These are phyloP conservation scores for Anoplophora glabripennis DNA, from an alignment of 1,140 invertebrate genomes.

Conservation along the genomic window DNA sequence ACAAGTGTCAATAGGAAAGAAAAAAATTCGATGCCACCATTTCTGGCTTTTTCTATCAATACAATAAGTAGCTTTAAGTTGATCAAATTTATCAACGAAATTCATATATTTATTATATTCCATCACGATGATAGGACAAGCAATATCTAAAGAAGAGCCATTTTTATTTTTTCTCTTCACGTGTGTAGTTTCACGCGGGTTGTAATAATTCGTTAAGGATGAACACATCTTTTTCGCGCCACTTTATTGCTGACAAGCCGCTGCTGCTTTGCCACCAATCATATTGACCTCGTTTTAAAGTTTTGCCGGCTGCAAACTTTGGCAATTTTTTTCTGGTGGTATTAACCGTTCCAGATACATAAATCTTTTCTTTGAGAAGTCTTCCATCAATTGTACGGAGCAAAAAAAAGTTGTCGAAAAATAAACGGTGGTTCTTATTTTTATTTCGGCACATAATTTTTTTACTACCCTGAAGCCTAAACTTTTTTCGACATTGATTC, in stretches of 20 bases:
- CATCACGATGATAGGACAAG: background rate
- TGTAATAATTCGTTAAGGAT: background rate
- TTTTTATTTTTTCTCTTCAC: background rate
- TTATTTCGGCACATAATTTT: background rate
- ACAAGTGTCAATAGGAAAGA: too few species aligned
- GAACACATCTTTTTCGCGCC: background rate
- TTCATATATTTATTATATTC: slow-evolving; percentile 1
- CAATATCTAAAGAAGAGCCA: background rate
- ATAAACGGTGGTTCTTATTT: slow-evolving; percentile 1
- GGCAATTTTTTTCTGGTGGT: background rate
- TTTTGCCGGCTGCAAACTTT: background rate
- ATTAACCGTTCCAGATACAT: background rate
- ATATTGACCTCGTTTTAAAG: background rate
- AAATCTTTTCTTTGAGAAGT: slow-evolving; percentile 2
- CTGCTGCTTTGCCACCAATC: slow-evolving; percentile 2
- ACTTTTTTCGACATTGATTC: background rate
- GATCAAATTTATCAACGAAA: too few species aligned
- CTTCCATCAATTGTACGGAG: background rate
- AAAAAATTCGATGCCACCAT: too few species aligned
- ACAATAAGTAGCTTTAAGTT: too few species aligned
- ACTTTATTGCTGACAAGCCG: background rate
- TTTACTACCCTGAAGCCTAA: background rate
- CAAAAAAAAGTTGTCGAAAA: slow-evolving; percentile 3
- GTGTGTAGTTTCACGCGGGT: background rate
- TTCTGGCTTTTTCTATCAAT: background rate